These are phyloP conservation scores for Orthonychiurus folsomi DNA, from an alignment of 2,888 invertebrate species.

Conservation along the genomic window DNA sequence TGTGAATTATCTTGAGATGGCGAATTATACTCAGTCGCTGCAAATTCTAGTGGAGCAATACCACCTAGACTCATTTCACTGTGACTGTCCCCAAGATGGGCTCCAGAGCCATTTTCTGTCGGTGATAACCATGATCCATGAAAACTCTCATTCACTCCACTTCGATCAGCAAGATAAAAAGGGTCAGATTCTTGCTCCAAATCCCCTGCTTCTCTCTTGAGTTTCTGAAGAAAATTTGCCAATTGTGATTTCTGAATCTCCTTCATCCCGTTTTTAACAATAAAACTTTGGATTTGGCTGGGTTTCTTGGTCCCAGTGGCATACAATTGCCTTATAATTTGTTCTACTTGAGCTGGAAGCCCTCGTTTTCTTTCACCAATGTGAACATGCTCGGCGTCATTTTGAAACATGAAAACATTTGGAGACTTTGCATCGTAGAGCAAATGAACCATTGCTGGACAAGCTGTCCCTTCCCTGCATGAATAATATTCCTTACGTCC, in stretches of 20 bases:
- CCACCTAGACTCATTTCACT: neutral
- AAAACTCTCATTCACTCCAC: neutral
- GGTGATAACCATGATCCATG: neutral
- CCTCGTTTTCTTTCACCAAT: conserved; percentile 7
- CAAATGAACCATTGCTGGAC: conserved; percentile 7
- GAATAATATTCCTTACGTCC: conserved; percentile 4
- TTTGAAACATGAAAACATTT: conserved; percentile 6
- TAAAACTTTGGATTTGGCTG: neutral
- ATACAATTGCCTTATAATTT: conserved; percentile 4
- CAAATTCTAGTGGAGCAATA: neutral
- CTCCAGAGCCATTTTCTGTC: neutral
- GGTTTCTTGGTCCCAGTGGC: conserved; percentile 4
- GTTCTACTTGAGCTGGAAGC: conserved; percentile 9
- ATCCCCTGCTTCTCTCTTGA: neutral
- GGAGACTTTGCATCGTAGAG: conserved; percentile 5
- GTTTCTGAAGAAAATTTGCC: conserved; percentile 9
- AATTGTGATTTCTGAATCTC: conserved; percentile 5
- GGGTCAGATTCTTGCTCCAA: no score
- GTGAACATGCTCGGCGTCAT: conserved; percentile 5
- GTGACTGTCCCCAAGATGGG: neutral
- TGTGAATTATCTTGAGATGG: neutral
- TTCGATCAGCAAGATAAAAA: neutral
- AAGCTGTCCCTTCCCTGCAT: conserved; percentile 8
- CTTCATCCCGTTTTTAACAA: conserved; percentile 5
- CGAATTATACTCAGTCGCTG: neutral